These are phyloP conservation scores for Spermophilus dauricus DNA, from an alignment of 2,113 vertebrate genomes.

Conservation along the genomic window DNA sequence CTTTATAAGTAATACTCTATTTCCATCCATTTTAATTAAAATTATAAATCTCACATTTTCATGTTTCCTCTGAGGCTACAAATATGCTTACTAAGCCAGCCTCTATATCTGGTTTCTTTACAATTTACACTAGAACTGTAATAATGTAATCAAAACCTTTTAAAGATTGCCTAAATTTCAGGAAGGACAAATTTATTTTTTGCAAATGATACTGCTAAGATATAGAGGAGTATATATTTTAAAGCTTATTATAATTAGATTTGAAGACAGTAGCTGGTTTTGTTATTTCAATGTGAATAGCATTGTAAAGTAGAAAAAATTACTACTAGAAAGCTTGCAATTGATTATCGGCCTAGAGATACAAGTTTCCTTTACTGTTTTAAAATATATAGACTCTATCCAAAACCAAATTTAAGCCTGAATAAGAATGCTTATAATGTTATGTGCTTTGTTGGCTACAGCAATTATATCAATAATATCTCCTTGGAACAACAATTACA, in stretches of 20 bases:
- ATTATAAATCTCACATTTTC: conserved; percentile 69
- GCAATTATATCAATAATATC: conserved; percentile 20
- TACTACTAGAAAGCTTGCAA: conserved; percentile 29
- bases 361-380: conserved; percentile 39
- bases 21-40: conserved; percentile 72
- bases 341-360: conserved; percentile 31
- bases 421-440: background rate
- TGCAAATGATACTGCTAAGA: conserved; percentile 29
- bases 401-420: conserved; percentile 32
- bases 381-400: conserved; percentile 1
- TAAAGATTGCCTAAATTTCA: conserved; percentile 61
- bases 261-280: background rate
- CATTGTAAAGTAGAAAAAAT: conserved; percentile 48
- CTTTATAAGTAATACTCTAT: conserved; percentile 58
- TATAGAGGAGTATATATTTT: conserved; percentile 29
- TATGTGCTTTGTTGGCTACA: background rate
- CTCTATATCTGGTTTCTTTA: conserved; percentile 23
- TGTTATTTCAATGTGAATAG: conserved; percentile 1
- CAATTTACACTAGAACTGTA: conserved; percentile 33
- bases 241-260: conserved; percentile 63
- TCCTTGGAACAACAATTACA: conserved; percentile 44
- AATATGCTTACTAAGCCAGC: conserved; percentile 51
- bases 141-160: conserved; percentile 67
- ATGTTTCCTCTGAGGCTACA: conserved; percentile 33
- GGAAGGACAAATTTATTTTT: conserved; percentile 36